phyloP scores from a whole-genome alignment of 2,113 vertebrate genomes.

The Halichoeres trimaculatus region DNA sequence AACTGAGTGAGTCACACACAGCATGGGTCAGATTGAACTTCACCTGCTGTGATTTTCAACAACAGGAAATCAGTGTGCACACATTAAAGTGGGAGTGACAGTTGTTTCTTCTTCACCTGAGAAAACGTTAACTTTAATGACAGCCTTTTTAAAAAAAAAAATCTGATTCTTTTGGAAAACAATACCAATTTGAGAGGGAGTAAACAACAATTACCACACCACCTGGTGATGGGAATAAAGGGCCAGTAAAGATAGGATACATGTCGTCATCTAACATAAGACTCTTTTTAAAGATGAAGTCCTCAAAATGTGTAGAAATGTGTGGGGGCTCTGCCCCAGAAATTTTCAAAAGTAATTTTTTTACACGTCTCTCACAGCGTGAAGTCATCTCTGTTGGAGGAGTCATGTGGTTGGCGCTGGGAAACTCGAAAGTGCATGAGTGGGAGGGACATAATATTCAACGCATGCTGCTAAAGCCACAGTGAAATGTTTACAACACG shows the following conservation, averaged over 20 bases:
- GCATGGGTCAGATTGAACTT: neutral
- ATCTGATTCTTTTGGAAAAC: neutral
- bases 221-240: neutral
- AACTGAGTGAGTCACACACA: neutral
- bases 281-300: too few relatives aligned
- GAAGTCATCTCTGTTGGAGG: too few relatives aligned
- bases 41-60: neutral
- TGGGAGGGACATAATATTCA: too few relatives aligned
- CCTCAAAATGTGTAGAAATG: too few relatives aligned
- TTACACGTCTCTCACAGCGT: too few relatives aligned
- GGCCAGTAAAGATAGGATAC: neutral
- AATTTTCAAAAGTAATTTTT: too few relatives aligned
- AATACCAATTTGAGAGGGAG: neutral
- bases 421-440: too few relatives aligned
- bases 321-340: too few relatives aligned
- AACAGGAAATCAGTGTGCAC: constrained; percentile 10
- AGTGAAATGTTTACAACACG: too few relatives aligned
- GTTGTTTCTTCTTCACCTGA: neutral
- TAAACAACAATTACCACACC: neutral
- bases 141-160: neutral
- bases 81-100: neutral
- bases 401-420: too few relatives aligned
- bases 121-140: neutral
- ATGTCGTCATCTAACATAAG: neutral
- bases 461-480: too few relatives aligned